Conservation (phyloP, 2,888 invertebrate genomes). For the Oxyscelio sp. region DNA sequence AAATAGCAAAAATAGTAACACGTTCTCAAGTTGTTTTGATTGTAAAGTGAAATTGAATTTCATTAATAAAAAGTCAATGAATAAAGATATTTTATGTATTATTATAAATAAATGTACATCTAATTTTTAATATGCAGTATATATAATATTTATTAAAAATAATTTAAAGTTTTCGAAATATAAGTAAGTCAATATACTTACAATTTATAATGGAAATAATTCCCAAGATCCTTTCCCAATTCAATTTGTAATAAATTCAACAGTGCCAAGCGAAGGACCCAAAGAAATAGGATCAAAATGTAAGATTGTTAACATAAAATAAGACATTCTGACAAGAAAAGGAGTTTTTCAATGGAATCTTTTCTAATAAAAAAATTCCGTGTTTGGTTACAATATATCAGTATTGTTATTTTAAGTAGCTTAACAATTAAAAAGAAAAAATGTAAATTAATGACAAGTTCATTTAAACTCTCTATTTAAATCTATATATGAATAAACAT, state of each 20-base stretch:
- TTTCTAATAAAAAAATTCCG: constrained; percentile 43
- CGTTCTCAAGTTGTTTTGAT: no score
- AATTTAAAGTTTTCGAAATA: no score
- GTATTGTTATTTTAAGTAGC: neutral
- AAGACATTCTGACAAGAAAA: constrained; percentile 30
- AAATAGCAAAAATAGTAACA: no score
- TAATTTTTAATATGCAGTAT: no score
- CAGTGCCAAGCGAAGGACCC: constrained; percentile 26
- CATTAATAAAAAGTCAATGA: no score
- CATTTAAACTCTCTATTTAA: no score
- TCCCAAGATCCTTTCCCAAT: constrained; percentile 37
- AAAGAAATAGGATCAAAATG: constrained; percentile 50
- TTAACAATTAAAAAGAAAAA: neutral
- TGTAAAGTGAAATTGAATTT: no score
- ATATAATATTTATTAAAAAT: no score
- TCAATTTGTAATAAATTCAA: constrained; percentile 63
- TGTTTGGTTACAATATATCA: constrained; percentile 5
- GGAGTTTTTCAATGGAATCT: constrained; percentile 29
- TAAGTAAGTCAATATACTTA: constrained; percentile 2
- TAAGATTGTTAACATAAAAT: constrained; percentile 57
- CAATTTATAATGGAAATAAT: constrained; percentile 51
- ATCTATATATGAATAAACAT: no score
- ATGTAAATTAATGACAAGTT: no score
- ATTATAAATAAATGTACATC: no score
- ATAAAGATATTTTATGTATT: no score